Conservation (phyloP, 2,888 invertebrate species). For the Erpobdella octoculata region DNA sequence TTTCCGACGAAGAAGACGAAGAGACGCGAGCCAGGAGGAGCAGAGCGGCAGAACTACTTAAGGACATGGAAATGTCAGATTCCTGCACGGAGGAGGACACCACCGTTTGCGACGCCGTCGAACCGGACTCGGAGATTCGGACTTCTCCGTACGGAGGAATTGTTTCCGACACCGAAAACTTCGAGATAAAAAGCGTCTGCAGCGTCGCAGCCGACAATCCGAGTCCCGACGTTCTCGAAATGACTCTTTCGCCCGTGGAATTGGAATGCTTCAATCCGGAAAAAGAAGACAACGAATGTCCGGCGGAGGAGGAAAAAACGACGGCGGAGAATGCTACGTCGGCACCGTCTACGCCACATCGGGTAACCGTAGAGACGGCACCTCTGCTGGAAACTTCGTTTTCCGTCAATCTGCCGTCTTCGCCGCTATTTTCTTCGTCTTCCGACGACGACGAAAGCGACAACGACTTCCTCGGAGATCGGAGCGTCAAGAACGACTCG, state of each 20-base stretch:
- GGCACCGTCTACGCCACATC: background rate
- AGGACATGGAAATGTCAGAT: conserved; percentile 13
- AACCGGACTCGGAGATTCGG: too few species aligned
- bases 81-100: conserved; percentile 4
- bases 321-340: background rate
- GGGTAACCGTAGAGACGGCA: background rate
- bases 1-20: conserved; percentile 1
- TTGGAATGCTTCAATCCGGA: background rate
- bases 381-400: background rate
- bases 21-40: background rate
- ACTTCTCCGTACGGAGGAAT: too few species aligned
- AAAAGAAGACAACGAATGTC: too few species aligned
- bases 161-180: background rate
- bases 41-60: background rate
- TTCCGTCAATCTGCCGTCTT: background rate
- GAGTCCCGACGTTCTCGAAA: background rate
- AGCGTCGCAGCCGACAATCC: too few species aligned
- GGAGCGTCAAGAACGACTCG: background rate
- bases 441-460: background rate
- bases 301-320: background rate
- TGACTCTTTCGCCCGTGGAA: background rate
- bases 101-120: background rate
- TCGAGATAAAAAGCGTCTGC: too few species aligned
- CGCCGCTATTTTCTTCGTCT: conserved; percentile 7
- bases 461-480: background rate